Evolutionary conservation across 2,113 vertebrate genomes (phyloP), one percentile per base, ranked within the genome.

Genomic region (Gallinago jamesoni): DNA sequence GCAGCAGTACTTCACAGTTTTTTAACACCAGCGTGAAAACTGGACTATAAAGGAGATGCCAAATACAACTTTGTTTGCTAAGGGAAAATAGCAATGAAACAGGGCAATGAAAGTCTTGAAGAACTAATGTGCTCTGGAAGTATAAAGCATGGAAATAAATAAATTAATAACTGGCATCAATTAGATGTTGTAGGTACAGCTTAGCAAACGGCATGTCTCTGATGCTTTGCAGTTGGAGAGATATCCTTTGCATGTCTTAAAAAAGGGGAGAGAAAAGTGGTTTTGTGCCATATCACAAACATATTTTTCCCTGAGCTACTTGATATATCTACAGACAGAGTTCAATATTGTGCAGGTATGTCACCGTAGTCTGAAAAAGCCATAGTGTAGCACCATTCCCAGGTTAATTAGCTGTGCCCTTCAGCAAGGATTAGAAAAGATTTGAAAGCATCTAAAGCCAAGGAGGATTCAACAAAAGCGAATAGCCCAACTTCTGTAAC

Each of bases 391-490:
- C 69, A 31, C 55, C 14, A 2, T 35, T 66, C 90, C 90, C 92
- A 27, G 79, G 79, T 93, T 93, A 69, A 96, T 88, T 57, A 80
- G 39, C 92, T 82, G 10, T 50, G 94, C 84, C 91, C 89, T 94
- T 89, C 93, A 91, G 76, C 27, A 7, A 16, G 93, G 91, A 84
- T 94, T 87, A 94, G 87, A 22, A 30, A 64, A 89, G 73, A 60
- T 84, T 60, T 60, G 84, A 82, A 72, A 93, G 93, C 93, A 33
- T 76, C 81, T 41, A 45, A 87, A 96, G 77, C 81, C 84, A 25
- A 81, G 43, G 89, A 94, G 93, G 84, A 93, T 76, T 95, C 60
- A 28, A 63, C 84, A 56, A 94, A 95, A 95, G 91, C 89, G 87
- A 95, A 89, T 3, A 83, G 57, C 81, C 91, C 67, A 15, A 66